Percentiles rank a stretch among this genome's conserved stretches.
Evolutionary conservation across 2,113 vertebrate genomes (phyloP).

Genomic region (Emydura subglobosa): DNA sequence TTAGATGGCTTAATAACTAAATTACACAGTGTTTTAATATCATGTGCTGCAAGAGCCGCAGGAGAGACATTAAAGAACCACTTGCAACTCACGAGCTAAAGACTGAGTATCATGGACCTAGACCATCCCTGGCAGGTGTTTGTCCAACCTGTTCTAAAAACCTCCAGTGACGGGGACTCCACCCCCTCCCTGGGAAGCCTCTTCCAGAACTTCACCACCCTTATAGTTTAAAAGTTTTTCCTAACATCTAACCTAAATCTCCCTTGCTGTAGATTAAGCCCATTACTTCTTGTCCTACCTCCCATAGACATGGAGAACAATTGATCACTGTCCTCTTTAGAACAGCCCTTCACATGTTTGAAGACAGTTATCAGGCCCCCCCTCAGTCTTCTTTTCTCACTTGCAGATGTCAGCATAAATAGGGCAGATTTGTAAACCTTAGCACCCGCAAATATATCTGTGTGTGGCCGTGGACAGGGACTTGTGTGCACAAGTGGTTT

Average conservation of each 20-base stretch:
- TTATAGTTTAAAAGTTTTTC: neutral
- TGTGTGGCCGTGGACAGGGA: neutral
- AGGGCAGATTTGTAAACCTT: neutral
- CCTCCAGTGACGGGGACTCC: neutral
- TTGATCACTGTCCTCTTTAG: neutral
- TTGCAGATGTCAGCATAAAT: neutral
- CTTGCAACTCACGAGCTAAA: no score
- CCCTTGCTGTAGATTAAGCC: neutral
- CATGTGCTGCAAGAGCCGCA: no score
- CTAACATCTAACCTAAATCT: neutral
- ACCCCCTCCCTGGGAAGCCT: neutral
- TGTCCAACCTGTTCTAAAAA: neutral
- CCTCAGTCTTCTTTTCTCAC: neutral
- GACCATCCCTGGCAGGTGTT: neutral
- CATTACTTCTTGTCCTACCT: neutral
- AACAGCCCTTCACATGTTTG: no score
- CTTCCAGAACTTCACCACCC: neutral
- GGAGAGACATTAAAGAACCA: no score
- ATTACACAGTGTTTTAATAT: no score
- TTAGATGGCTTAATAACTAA: no score
- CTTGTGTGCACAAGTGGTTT: fast-evolving
- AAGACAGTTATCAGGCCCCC: no score
- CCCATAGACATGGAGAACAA: neutral
- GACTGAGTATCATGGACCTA: no score
- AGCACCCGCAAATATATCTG: neutral